Evolutionary conservation across 2,888 invertebrate genomes (phyloP), one percentile per base, ranked within the genome.

Genomic region (Lumbricus terrestris): DNA sequence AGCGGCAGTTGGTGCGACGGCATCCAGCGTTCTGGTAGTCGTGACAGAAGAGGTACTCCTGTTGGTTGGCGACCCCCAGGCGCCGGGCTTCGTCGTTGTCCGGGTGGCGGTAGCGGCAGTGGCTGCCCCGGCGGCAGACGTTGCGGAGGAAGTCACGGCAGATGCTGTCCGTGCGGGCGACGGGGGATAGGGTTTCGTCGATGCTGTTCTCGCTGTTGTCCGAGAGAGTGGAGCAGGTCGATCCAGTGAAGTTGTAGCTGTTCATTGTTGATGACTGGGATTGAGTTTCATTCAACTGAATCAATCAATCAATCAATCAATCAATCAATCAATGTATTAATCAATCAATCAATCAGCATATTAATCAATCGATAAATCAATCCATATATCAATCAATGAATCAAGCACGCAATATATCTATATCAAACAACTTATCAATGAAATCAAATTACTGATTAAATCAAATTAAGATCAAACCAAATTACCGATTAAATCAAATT

Each of bases 11-110:
- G 8, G 96, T 96, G 93, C 97, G 96, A n/a, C 96, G 96, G 93
- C 97, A 97, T 91, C 96, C 96, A 88, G 96, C 96, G 94, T 97
- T 97, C 95, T 97, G 97, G 93, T 94, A 96, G 93, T 96, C 96
- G 93, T 96, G 96, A 93, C 96, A 96, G 93, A 96, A 96, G 82
- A 95, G 95, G 91, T 94, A 93, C 82, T 95, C 95, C 33, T 93
- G 93, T 91, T 93, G 93, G 89, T 93, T 92, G 89, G n/a, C n/a
- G n/a, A 93, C 92, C 38, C 93, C 93, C 90, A 94, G 93, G 90
- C 95, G 94, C 89, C 94, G 94, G 15, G 94, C 94, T 89, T 95
- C 94, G 89, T 93, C 93, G 82, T 93, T 92, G 47, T 94, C 94
- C 5, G 96, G 96, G 93, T 96, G 96, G 90, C 95, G 95, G 93